Conservation (phyloP, 1,140 invertebrate species). For the Cydia splendana region DNA sequence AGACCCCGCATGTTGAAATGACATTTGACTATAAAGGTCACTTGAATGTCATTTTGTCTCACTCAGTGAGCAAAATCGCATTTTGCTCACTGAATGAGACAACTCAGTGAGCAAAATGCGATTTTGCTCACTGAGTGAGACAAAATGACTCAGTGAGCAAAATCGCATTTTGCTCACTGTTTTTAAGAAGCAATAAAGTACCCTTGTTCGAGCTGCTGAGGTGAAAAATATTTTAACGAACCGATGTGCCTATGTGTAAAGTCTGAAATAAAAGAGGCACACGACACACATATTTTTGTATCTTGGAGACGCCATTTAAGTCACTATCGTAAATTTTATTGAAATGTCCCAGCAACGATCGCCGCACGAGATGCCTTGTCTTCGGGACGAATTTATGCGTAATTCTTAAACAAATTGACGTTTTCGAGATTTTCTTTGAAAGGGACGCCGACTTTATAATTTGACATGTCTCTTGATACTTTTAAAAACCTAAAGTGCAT, state of each 20-base stretch:
- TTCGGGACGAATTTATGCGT: conserved; percentile 78
- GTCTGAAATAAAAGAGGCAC: conserved; percentile 72
- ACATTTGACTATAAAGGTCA: no score
- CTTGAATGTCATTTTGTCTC: no score
- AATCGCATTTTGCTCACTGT: no score
- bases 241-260: conserved; percentile 40
- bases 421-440: conserved; percentile 65
- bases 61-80: no score
- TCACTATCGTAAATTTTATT: conserved; percentile 80
- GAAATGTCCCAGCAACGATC: conserved; percentile 77
- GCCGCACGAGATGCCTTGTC: conserved; percentile 75
- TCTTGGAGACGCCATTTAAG: conserved; percentile 74
- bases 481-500: conserved; percentile 42
- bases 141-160: no score
- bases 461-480: conserved; percentile 72
- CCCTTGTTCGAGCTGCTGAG: no score
- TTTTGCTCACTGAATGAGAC: no score
- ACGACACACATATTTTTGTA: conserved; percentile 72
- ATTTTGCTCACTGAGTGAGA: no score
- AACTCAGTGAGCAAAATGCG: no score
- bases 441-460: conserved; percentile 62
- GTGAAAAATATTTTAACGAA: conserved; percentile 80
- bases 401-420: conserved; percentile 80
- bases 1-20: no score
- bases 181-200: no score